Base-by-base conservation (phyloP, 1,140 invertebrate genomes). In the Nasonia giraulti region DNA sequence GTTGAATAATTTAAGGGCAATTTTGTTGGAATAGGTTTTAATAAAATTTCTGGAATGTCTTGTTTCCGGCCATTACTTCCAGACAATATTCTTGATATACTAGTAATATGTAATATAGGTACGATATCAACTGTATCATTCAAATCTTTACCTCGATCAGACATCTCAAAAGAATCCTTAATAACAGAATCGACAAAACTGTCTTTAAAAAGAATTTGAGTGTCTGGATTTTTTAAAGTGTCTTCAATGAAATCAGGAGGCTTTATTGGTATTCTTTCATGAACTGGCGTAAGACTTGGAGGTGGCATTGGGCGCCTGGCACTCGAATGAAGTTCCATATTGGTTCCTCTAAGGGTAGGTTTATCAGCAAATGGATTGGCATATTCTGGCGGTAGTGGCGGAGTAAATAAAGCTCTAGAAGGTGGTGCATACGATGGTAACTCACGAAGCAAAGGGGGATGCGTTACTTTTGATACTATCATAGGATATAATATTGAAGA, bases 361-460 rank as follows among this genome's bases (percentile, higher is more conserved):
- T 97, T 97, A 89, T 97, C 96, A 4, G 96, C 96, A 89, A 97
- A 97, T 0, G 96, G 96, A 92, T 97, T 96, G 23, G 95, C 93
- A 88, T 96, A 96, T 90, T 96, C 96, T 2, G 96, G 96, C 8
- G 96, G 96, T 79, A 97, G 88, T 0, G 96, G 96, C 0, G 97
- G 96, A 0, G 96, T 97, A 90, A 97, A 96, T 86, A 96, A 95
- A 2, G 95, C 94, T 83, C 96, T 91, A 27, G 95, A 95, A 4
- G 96, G 96, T 14, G 96, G 96, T 14, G 96, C 96, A 91, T 97
- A 97, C n/a, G 96, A 96, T 20, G 96, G 96, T 83, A 96, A 93
- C 85, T 96, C 96, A 75, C 90, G 89, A 37, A 91, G 91, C 0
- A 88, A 86, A 14, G 92, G 92, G 0, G 92, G 89, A 20, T 91